Base-by-base conservation (phyloP, 2,113 vertebrate genomes). In the Aplodontia rufa region DNA sequence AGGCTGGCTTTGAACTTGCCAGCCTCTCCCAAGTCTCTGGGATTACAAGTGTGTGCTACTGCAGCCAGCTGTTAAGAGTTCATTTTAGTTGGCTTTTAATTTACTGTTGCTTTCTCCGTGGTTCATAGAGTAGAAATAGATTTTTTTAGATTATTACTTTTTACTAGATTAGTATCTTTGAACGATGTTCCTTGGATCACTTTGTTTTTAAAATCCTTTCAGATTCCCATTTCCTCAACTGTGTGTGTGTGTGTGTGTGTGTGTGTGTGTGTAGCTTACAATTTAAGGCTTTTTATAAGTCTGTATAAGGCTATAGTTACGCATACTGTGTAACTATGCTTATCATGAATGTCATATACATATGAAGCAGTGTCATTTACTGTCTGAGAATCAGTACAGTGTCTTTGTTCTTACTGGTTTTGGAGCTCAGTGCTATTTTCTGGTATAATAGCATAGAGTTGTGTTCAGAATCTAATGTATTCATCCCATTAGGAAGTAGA, bases 221-320 rank as follows among this genome's bases (percentile, higher is more conserved):
- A 84, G 26, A 80, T 62, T 91, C 6, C 49, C 55, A 83, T 83
- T 76, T 42, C 13, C 85, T 94, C 58, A 92, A 0, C 30, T n/a
- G 30, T 64, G 19, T 9, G 11, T 42, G 58, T 71, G 82, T 51
- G 45, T 58, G 60, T 51, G 45, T 58, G 60, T n/a, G 30, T 64
- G 19, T 9, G 11, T 42, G 58, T 71, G 82, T 51, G 45, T 58
- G 60, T n/a, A 87, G n/a, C 26, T 83, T 88, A n/a, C 17, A 32
- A 32, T 84, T 51, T 95, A 72, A 90, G 49, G 9, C 40, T 93
- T 74, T 97, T 66, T 87, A n/a, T 87, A 87, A 82, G 53, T 83
- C 35, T 69, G 1, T 62, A 58, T 74, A n/a, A n/a, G n/a, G n/a
- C n/a, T 89, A 42, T 60, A 68, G 42, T 3, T 47, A 79, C 35